Base-by-base conservation (phyloP, 2,797 vertebrate genomes). In the Chelon labrosus region DNA sequence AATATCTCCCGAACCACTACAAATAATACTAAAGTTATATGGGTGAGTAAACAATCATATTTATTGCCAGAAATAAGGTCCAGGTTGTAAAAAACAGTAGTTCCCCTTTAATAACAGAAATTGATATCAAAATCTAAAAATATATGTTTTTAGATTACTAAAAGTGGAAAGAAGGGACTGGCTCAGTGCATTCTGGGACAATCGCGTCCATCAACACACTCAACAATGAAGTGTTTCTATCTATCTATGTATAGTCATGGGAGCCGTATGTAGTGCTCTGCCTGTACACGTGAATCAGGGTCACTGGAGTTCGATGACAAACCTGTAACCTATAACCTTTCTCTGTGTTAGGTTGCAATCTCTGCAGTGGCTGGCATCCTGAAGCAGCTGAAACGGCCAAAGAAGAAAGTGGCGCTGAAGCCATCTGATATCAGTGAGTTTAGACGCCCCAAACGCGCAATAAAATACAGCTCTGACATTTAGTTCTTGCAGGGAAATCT, bases 321-420 rank as follows among this genome's bases (percentile, higher is more conserved):
- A 62, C 7, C 2, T 44, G 12, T 7, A 31, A 46, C 9, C 50
- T 17, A 25, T 10, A 31, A 46, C 58, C 11, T 41, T 52, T 70
- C 5, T 46, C 39, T 37, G 17, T 70, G 12, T 2, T 83, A 99
- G 98, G 96, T 99, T 94, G 96, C 97, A 1, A 96, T 99, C 70
- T 97, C 95, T 16, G 96, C 97, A 56, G 91, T 98, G 70, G 97
- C 97, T 75, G 97, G 96, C 39, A 95, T 99, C 86, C 93, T 99
- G 63, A 99, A 98, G 70, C 98, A 99, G 78, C 91, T 97, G 62
- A 99, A 99, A 90, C 96, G 96, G 79, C 89, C 95, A 0, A 95
- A 93, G 76, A 95, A 94, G 88, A 99, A 98, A 93, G 88, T 97
- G 64, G 75, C 93, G 47, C 80, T 98, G 82, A 96, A 94, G 70